These are phyloP conservation scores for Auanema freiburgensis DNA, from an alignment of 2,888 invertebrate genomes.

Conservation along the genomic window DNA sequence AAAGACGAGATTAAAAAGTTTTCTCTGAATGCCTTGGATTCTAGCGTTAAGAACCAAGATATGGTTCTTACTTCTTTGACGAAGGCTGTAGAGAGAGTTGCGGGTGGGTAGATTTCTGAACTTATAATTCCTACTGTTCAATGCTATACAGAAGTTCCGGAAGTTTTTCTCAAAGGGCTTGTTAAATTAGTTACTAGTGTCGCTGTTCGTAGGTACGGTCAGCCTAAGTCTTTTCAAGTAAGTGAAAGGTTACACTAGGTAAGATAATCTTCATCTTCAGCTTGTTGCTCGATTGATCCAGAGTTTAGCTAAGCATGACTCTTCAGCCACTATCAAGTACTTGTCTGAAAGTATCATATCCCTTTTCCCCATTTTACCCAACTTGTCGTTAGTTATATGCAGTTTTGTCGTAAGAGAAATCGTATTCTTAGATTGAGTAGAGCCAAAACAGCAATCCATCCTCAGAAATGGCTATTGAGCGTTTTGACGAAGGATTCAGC, in stretches of 20 bases:
- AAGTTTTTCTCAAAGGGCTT: slow-evolving; percentile 28
- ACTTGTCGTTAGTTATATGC: slow-evolving; percentile 9
- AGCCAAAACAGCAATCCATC: slow-evolving; percentile 7
- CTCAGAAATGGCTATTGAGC: slow-evolving; percentile 17
- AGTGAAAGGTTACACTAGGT: not conserved
- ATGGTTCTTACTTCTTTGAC: slow-evolving; percentile 25
- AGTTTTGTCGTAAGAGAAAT: no score
- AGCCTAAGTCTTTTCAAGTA: slow-evolving; percentile 29
- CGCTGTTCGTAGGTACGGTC: slow-evolving; percentile 27
- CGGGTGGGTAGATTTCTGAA: not conserved
- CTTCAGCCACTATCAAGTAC: slow-evolving; percentile 23
- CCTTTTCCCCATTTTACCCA: slow-evolving; percentile 18
- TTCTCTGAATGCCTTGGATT: slow-evolving; percentile 22
- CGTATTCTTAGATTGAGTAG: not conserved
- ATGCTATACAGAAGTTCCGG: slow-evolving; percentile 21
- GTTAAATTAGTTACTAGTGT: slow-evolving; percentile 27
- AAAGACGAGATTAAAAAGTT: slow-evolving; percentile 36
- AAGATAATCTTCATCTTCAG: slow-evolving; percentile 14
- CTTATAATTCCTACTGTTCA: not conserved
- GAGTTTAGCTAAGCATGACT: slow-evolving; percentile 31
- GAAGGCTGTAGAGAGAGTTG: slow-evolving; percentile 26
- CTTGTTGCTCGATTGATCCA: slow-evolving; percentile 26
- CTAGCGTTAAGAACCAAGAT: slow-evolving; percentile 34
- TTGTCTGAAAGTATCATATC: slow-evolving; percentile 19
- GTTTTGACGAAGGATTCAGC: slow-evolving; percentile 8